Evolutionary conservation across 2,888 invertebrate species (phyloP), one percentile per base, ranked within the genome.

Genomic region (Axea sp.): DNA sequence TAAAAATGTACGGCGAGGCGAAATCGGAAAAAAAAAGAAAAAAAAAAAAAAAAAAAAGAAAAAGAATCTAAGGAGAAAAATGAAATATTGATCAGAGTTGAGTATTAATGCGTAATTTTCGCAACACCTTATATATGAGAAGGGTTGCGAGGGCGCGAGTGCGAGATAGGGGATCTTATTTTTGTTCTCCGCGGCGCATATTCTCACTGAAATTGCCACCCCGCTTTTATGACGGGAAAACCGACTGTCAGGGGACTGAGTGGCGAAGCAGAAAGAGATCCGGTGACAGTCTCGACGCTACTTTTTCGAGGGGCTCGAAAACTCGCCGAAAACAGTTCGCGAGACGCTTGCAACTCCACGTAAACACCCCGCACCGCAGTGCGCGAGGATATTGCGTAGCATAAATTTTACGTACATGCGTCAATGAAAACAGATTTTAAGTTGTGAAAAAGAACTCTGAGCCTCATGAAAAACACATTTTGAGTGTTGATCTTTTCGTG

Each of bases 151-250:
- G 72, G 59, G 64, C 43, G 75, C 67, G 59, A 72, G 53, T 26
- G 64, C 75, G 57, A 55, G 65, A 65, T 49, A 60, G 76, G 55
- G 71, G 75, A 67, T 71, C 72, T 75, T 71, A 75, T 77, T 75
- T 77, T 75, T 77, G 76, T 76, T 73, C 72, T 75, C 41, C 55
- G 57, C 53, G 33, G 53, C 55, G 68, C 75, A 75, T 65, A 60
- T 75, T 75, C 73, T 69, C 75, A 51, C 71, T 75, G 11, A 77
- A 77, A 75, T 77, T 75, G 75, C 75, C 77, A 77, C 59, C 73
- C 67, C 41, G 65, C 73, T 76, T 69, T 68, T 64, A 71, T 64
- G 73, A 71, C 69, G 67, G 62, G 43, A 51, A 73, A 71, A 62
- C 71, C 62, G 71, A 67, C 75, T 65, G 69, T 67, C 75, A 57